Evolutionary conservation across 37 sponge, comb jelly and placozoan species (phyloP).

Genomic region (Haliclona indistincta): DNA sequence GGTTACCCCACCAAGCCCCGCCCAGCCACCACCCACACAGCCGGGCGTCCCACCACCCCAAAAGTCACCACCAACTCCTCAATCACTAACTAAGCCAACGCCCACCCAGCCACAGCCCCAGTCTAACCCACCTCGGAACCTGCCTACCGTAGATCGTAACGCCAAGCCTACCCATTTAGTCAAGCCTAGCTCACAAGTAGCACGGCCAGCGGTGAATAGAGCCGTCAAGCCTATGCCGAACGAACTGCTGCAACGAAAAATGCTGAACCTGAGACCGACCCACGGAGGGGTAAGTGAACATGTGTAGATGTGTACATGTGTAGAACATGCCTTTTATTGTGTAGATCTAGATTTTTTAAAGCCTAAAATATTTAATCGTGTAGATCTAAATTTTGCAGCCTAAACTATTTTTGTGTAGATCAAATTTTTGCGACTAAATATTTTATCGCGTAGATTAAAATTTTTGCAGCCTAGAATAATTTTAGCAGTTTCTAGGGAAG

Average conservation of each 20-base stretch:
- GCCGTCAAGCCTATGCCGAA: constrained; percentile 32
- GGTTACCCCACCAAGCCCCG: background rate
- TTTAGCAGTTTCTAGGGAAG: no score
- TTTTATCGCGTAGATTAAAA: no score
- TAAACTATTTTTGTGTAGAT: no score
- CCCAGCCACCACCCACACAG: background rate
- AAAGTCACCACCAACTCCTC: background rate
- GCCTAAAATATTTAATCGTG: no score
- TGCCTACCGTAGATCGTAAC: constrained; percentile 67
- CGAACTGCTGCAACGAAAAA: constrained; percentile 25
- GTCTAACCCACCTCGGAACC: background rate
- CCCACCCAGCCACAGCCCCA: background rate
- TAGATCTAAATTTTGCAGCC: no score
- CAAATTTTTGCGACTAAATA: no score
- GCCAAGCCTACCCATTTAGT: constrained; percentile 50
- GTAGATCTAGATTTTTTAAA: no score
- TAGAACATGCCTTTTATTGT: no score
- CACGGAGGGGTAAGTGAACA: constrained; percentile 42
- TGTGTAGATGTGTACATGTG: background rate
- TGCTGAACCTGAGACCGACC: constrained; percentile 32
- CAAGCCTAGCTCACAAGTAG: no score
- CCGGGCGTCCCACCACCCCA: background rate
- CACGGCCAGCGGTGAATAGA: background rate
- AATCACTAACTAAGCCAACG: background rate
- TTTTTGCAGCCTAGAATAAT: no score